Conservation (phyloP, 2,113 vertebrate genomes). For the Ellobius talpinus region DNA sequence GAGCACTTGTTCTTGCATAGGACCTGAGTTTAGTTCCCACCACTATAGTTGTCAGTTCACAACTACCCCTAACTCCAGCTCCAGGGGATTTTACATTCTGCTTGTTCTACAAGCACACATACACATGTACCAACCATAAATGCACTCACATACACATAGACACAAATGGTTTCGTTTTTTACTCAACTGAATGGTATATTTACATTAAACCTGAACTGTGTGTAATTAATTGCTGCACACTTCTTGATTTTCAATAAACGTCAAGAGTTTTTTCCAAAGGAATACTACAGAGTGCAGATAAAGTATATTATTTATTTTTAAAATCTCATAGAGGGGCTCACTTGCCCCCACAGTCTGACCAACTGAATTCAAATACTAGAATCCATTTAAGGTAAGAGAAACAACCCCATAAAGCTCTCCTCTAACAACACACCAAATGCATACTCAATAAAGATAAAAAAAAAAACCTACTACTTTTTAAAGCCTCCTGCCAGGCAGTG, state of each 20-base stretch:
- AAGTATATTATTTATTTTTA: neutral
- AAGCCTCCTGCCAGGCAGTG: neutral
- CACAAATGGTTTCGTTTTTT: neutral
- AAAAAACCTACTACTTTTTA: neutral
- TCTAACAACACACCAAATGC: neutral
- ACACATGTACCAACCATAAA: neutral
- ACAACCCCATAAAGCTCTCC: neutral
- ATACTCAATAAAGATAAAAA: neutral
- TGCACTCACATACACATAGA: neutral
- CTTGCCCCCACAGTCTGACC: neutral
- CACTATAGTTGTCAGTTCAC: neutral
- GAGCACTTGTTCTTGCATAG: neutral
- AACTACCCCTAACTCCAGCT: neutral
- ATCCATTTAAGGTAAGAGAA: neutral
- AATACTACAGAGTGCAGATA: neutral
- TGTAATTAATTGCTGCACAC: neutral
- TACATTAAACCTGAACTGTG: neutral
- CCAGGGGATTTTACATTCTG: neutral
- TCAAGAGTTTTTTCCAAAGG: neutral
- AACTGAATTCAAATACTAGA: neutral
- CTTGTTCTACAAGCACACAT: too few species aligned
- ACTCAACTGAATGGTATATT: neutral
- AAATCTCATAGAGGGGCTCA: neutral
- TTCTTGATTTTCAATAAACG: conserved; percentile 26
- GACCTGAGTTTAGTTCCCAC: neutral